A percentile compares a stretch with the other conserved stretches of the same genome.
These are phyloP conservation scores for Coregonus sp. DNA, from an alignment of 2,797 vertebrate genomes.

Conservation along the genomic window DNA sequence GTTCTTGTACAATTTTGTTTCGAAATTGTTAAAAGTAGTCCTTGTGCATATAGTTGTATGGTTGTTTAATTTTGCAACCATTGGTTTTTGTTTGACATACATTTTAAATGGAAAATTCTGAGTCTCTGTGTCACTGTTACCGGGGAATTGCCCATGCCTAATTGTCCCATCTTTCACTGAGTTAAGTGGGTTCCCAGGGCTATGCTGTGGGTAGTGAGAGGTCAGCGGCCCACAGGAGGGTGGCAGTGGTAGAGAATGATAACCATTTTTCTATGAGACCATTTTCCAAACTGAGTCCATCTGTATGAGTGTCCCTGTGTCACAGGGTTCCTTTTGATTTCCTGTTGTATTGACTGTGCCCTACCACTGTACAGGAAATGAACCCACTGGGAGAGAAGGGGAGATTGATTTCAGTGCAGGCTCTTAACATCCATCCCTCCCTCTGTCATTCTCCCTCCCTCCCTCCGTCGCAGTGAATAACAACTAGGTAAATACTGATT, in stretches of 20 bases:
- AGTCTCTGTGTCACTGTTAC: no score
- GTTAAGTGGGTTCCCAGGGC: not conserved
- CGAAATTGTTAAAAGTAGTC: no score
- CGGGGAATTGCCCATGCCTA: no score
- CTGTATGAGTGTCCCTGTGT: not conserved
- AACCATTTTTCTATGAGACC: not conserved
- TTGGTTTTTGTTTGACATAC: no score
- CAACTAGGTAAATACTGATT: constrained; percentile 23
- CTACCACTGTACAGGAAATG: not conserved
- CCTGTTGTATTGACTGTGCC: no score
- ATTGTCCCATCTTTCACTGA: not conserved
- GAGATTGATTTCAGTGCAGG: not conserved
- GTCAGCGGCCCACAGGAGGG: not conserved
- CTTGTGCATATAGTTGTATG: no score
- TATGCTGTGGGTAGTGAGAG: not conserved
- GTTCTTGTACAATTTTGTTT: no score
- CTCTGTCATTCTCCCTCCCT: not conserved
- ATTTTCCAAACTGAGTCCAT: not conserved
- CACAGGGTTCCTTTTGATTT: no score
- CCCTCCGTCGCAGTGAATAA: constrained; percentile 10
- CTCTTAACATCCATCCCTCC: not conserved
- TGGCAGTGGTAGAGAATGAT: not conserved
- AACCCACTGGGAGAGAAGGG: not conserved
- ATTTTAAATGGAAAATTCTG: no score
- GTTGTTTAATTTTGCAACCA: no score